Evolutionary conservation across 2,888 invertebrate genomes (phyloP), one percentile per base, ranked within the genome.

Genomic region (Caenorhabditis doughertyi): DNA sequence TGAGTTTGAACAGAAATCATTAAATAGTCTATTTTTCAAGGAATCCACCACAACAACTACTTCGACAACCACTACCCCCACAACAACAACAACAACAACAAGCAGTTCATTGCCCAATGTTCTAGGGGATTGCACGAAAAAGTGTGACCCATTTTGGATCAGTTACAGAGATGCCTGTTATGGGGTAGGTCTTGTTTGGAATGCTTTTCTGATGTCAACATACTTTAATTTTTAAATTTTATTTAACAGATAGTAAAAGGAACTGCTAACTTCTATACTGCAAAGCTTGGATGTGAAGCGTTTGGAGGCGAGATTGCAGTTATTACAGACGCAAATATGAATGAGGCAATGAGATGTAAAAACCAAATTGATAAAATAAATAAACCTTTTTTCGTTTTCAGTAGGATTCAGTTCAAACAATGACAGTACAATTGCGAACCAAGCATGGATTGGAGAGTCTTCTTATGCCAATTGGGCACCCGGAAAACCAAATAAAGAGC

Each of bases 291-390:
- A 21, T 79, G 79, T 42, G 13, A 49, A 16, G 32, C 27, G 0
- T 56, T 79, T 49, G 79, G 65, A 58, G 71, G 49, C n/a, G 32
- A 35, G 4, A 58, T 79, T 39, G 79, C 51, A 27, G 35, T 21
- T 7, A 64, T 79, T 0, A 49, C 55, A 13, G 58, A 64, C 27
- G 25, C 47, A 5, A 56, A 23, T 16, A 71, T 71, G 58, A 79
- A 79, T 56, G 79, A 79, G 27, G 64, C 65, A 0, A 27, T 79
- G 21, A 71, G 71, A 71, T 49, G 79, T 79, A 21, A 47, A 7
- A 29, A n/a, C n/a, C n/a, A n/a, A n/a, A n/a, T n/a, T n/a, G 9
- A 3, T 39, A 3, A 39, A 18, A 18, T 18, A 18, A n/a, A 3
- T 18, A 13, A 3, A 25, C 25, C 3, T 35, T 35, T 16, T 32